A percentile compares a stretch with the other conserved stretches of the same genome.
Conservation (phyloP, 2,113 vertebrate species). For the Hippoglossus stenolepis region DNA sequence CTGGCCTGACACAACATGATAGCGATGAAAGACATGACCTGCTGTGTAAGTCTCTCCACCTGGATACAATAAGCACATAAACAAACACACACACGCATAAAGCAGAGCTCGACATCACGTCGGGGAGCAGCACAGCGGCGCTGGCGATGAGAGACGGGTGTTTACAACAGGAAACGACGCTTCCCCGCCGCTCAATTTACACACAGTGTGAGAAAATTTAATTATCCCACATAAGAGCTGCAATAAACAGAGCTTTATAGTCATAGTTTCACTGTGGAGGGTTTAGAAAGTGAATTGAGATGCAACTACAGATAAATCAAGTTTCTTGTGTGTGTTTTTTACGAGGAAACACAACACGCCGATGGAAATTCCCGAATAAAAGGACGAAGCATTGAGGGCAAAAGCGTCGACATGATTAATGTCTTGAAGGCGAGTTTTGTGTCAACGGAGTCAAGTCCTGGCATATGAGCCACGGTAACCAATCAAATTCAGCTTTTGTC, state of each 20-base stretch:
- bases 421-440: conserved; percentile 35
- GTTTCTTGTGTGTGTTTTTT: not conserved
- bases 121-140: conserved; percentile 35
- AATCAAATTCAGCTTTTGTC: conserved; percentile 31
- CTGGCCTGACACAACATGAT: conserved; percentile 47
- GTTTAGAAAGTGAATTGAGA: conserved; percentile 7
- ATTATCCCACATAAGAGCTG: not conserved
- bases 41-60: conserved; percentile 42
- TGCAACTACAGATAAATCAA: not conserved
- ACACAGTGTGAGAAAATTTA: conserved; percentile 16
- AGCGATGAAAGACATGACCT: conserved; percentile 54
- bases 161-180: conserved; percentile 57
- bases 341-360: not conserved
- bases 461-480: conserved; percentile 30
- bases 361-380: conserved; percentile 21
- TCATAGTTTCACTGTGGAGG: not conserved
- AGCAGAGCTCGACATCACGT: conserved; percentile 47
- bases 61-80: conserved; percentile 59
- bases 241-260: conserved; percentile 4
- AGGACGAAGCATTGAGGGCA: conserved; percentile 7
- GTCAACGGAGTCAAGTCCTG: conserved; percentile 45
- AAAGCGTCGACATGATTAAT: conserved; percentile 46
- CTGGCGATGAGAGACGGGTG: conserved; percentile 49
- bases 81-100: conserved; percentile 51
- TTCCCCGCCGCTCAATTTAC: conserved; percentile 6